These are phyloP conservation scores for Sebastes schlegelii DNA, from an alignment of 2,113 vertebrate species.

Conservation along the genomic window DNA sequence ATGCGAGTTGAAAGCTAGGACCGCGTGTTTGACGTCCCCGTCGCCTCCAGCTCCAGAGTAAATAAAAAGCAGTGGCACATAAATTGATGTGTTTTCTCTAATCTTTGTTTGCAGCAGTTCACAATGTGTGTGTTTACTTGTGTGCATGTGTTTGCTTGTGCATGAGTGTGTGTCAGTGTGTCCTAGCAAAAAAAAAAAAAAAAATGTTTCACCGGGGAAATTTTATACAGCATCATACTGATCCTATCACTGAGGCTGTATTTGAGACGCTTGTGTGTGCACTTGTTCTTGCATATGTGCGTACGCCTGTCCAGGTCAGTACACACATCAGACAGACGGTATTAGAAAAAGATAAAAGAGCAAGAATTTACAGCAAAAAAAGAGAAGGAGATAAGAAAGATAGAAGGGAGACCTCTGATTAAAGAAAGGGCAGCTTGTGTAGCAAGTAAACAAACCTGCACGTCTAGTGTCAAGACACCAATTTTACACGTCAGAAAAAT, in stretches of 20 bases:
- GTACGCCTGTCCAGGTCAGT: background rate
- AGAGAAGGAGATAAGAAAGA: background rate
- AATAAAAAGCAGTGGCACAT: slow-evolving; percentile 72
- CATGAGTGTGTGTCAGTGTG: slow-evolving; percentile 9
- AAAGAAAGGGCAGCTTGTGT: slow-evolving; percentile 6
- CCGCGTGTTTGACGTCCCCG: slow-evolving; percentile 39
- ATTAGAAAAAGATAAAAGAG: slow-evolving; percentile 23
- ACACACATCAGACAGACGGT: background rate
- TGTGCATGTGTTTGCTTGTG: slow-evolving; percentile 26
- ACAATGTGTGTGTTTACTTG: slow-evolving; percentile 24
- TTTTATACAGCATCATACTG: slow-evolving; percentile 45
- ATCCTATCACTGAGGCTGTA: slow-evolving; percentile 37
- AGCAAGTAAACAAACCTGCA: background rate
- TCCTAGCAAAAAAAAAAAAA: slow-evolving; percentile 18
- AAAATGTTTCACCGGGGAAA: slow-evolving; percentile 25
- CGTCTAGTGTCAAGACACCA: background rate
- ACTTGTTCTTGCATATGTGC: background rate
- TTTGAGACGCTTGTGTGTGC: slow-evolving; percentile 25
- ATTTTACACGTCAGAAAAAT: background rate
- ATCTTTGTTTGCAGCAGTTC: slow-evolving; percentile 78
- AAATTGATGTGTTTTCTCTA: slow-evolving; percentile 77
- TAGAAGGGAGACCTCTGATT: background rate
- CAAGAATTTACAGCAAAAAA: background rate
- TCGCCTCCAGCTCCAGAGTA: slow-evolving; percentile 46
- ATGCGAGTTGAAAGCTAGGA: slow-evolving; percentile 7